Evolutionary conservation across 2,797 vertebrate species (phyloP).

Genomic region (Falco berigora): DNA sequence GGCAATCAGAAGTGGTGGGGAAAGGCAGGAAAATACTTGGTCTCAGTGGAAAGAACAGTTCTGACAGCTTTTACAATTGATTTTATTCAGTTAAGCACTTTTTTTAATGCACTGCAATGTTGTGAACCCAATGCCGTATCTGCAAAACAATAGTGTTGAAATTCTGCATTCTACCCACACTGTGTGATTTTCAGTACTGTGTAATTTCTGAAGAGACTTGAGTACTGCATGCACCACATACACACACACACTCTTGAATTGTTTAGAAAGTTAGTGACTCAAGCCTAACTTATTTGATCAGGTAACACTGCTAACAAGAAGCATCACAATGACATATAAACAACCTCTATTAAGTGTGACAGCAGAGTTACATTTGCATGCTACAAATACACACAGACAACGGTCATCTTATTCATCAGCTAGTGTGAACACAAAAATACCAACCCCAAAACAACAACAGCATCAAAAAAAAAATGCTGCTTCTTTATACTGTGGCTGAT

Average conservation of each 20-base stretch:
- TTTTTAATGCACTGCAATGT: background rate
- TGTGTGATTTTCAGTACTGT: background rate
- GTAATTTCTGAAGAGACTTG: background rate
- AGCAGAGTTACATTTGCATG: background rate
- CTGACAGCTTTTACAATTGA: background rate
- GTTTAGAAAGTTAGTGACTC: background rate
- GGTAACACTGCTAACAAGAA: background rate
- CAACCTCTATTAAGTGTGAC: background rate
- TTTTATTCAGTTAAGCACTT: background rate
- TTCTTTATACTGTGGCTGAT: background rate
- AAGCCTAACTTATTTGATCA: background rate
- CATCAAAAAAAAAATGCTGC: background rate
- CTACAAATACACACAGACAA: background rate
- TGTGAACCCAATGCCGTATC: background rate
- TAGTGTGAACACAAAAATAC: background rate
- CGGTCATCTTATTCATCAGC: background rate
- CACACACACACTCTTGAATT: background rate
- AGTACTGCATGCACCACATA: background rate
- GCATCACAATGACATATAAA: background rate
- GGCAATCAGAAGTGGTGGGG: background rate
- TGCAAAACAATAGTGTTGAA: background rate
- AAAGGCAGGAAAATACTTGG: background rate
- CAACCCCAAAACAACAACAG: background rate
- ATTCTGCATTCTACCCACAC: background rate
- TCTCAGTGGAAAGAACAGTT: background rate